These are phyloP conservation scores for Homarus gammarus DNA, from an alignment of 2,888 invertebrate species.

Conservation along the genomic window DNA sequence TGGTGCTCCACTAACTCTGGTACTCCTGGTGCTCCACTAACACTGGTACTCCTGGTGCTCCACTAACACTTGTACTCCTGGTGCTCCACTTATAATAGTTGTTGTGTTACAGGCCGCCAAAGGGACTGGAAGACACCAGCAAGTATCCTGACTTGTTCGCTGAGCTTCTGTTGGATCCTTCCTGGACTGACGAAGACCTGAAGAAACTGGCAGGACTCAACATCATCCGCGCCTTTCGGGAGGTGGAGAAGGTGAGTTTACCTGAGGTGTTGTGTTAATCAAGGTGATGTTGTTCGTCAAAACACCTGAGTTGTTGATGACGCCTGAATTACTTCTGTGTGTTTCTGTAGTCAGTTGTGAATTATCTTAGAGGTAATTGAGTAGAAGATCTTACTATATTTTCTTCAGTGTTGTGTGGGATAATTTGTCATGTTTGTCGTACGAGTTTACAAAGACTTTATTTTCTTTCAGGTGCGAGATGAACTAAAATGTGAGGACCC, in stretches of 20 bases:
- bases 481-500: not conserved
- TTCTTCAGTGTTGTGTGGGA: too few species aligned
- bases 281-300: too few species aligned
- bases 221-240: slow-evolving; percentile 85
- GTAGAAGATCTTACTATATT: too few species aligned
- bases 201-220: slow-evolving; percentile 89
- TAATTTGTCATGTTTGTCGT: too few species aligned
- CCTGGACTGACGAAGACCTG: slow-evolving; percentile 88
- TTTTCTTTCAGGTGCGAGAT: slow-evolving; percentile 2
- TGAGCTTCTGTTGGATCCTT: slow-evolving; percentile 86
- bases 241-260: slow-evolving; percentile 83
- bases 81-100: slow-evolving; percentile 70
- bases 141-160: slow-evolving; percentile 89
- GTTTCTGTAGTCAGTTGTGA: too few species aligned
- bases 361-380: too few species aligned
- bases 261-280: not conserved
- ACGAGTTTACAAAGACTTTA: too few species aligned
- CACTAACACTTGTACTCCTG: too few species aligned
- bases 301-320: too few species aligned
- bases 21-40: not conserved
- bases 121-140: slow-evolving; percentile 89
- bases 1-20: not conserved
- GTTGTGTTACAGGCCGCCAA: slow-evolving; percentile 91
- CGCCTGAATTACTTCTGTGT: too few species aligned
- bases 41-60: not conserved